A percentile compares a stretch with the other conserved stretches of the same genome.
phyloP scores from a whole-genome alignment of 2,113 vertebrate species.

The Eurypyga helias region DNA sequence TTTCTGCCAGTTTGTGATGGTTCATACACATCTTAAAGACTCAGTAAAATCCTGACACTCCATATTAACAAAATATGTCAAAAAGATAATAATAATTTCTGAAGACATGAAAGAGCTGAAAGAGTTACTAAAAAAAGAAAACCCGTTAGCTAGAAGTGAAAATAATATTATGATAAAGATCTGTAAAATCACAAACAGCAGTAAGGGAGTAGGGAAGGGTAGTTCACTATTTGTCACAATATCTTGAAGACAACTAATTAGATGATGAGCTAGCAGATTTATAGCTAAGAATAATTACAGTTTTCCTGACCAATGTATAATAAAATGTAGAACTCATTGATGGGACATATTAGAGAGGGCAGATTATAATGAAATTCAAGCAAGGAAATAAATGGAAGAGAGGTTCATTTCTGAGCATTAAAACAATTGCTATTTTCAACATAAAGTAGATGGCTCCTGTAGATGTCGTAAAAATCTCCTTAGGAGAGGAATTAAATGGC shows the following conservation, averaged over 20 bases:
- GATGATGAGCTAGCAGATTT: not conserved
- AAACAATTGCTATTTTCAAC: not conserved
- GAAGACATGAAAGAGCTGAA: not conserved
- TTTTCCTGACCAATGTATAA: not conserved
- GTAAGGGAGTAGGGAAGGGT: not conserved
- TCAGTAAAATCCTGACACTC: not conserved
- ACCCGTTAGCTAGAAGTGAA: not conserved
- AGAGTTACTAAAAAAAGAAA: not conserved
- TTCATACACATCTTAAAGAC: not conserved
- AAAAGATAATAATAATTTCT: not conserved
- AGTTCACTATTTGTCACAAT: not conserved
- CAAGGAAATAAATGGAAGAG: not conserved
- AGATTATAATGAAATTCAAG: not conserved
- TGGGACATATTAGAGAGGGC: not conserved
- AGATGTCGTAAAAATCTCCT: not conserved
- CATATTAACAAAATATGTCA: not conserved
- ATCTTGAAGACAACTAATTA: not conserved
- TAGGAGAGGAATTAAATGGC: not conserved
- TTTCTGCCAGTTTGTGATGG: not conserved
- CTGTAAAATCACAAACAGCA: not conserved
- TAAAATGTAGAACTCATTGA: not conserved
- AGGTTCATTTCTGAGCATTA: not conserved
- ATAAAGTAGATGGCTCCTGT: no score
- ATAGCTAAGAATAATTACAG: not conserved
- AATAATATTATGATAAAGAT: not conserved